Conservation (phyloP, 2,113 vertebrate species). For the Struthidea cinerea region DNA sequence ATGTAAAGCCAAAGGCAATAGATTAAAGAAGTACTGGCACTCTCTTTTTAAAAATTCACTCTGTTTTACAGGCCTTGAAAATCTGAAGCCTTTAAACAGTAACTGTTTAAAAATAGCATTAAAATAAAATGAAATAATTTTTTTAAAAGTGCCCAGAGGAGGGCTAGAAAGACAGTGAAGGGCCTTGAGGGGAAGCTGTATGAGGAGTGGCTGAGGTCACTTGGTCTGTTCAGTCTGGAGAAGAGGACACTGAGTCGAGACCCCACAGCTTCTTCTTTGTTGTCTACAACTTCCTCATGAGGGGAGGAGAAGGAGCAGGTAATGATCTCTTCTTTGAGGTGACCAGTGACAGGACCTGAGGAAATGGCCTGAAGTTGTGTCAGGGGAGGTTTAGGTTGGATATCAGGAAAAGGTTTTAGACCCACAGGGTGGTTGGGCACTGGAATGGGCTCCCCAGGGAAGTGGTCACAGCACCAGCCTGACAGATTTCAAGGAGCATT, state of each 20-base stretch:
- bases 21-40: background rate
- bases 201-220: background rate
- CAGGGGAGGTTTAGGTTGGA: background rate
- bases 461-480: background rate
- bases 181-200: background rate
- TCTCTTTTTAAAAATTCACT: background rate
- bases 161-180: background rate
- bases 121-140: background rate
- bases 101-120: background rate
- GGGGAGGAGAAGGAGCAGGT: background rate
- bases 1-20: background rate
- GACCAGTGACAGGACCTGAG: accelerated
- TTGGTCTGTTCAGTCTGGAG: background rate
- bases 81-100: background rate
- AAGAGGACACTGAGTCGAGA: background rate
- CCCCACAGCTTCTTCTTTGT: background rate
- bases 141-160: background rate
- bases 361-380: background rate
- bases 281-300: background rate
- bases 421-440: too few species aligned
- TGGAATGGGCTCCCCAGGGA: background rate
- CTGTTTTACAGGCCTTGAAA: background rate
- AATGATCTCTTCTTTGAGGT: background rate
- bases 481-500: background rate
- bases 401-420: background rate